Percentiles rank a stretch among this genome's conserved stretches.
Evolutionary conservation across 2,113 vertebrate genomes (phyloP).

Genomic region (Rhinopomastus cyanomelas): DNA sequence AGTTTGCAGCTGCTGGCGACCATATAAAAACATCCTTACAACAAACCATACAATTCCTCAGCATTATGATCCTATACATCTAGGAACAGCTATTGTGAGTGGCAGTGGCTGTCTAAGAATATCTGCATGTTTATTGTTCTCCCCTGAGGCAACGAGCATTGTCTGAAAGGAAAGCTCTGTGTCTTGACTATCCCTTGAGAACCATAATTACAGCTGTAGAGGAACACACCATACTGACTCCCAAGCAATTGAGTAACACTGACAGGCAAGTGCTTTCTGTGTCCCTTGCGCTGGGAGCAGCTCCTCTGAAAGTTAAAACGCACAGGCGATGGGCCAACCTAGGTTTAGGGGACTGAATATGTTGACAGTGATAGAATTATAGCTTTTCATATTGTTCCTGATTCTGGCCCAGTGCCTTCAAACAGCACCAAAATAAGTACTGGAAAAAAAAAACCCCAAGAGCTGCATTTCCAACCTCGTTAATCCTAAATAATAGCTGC

Average conservation of each 20-base stretch:
- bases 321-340: neutral
- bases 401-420: conserved; percentile 31
- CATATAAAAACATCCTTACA: neutral
- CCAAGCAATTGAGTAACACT: conserved; percentile 41
- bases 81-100: conserved; percentile 48
- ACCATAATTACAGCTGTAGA: conserved; percentile 44
- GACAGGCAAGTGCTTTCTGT: conserved; percentile 35
- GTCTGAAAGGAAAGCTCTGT: conserved; percentile 51
- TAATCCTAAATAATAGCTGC: conserved; percentile 3
- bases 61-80: conserved; percentile 11
- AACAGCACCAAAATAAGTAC: conserved; percentile 11
- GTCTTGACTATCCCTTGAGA: conserved; percentile 47
- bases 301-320: conserved; percentile 39
- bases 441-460: neutral
- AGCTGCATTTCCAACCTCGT: neutral
- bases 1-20: conserved; percentile 34
- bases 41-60: neutral
- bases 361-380: neutral
- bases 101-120: conserved; percentile 41
- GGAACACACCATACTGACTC: conserved; percentile 8
- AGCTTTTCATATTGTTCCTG: neutral
- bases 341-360: neutral
- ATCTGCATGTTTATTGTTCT: conserved; percentile 52
- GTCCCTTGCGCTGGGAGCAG: conserved; percentile 25
- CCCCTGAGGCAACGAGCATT: conserved; percentile 34